Percentiles rank a stretch among this genome's conserved stretches.
These are phyloP conservation scores for Canis aureus DNA, from an alignment of 2,113 vertebrate species.

Conservation along the genomic window DNA sequence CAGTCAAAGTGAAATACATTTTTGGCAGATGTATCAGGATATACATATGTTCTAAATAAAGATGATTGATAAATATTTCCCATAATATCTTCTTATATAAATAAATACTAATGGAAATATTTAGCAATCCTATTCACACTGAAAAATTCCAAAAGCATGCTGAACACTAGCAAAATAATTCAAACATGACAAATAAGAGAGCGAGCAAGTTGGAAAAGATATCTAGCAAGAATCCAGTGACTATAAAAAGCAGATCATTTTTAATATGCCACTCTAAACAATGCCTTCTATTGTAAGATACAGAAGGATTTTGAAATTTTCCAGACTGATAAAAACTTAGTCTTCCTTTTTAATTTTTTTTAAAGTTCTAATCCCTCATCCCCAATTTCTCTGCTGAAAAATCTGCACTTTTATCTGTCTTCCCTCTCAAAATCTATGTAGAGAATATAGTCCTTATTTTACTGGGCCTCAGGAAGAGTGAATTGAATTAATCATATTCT, in stretches of 20 bases:
- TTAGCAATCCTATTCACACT: conserved; percentile 83
- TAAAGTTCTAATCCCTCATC: not conserved
- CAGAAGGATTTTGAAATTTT: conserved; percentile 77
- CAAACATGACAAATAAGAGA: conserved; percentile 81
- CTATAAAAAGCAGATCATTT: conserved; percentile 82
- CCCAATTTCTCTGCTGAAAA: conserved; percentile 35
- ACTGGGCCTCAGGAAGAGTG: not conserved
- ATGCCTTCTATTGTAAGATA: conserved; percentile 80
- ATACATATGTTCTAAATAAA: conserved; percentile 76
- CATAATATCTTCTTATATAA: conserved; percentile 60
- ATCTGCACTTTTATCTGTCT: not conserved
- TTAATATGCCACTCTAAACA: conserved; percentile 90
- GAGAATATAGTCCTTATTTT: conserved; percentile 25
- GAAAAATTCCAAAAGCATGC: conserved; percentile 86
- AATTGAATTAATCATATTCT: not conserved
- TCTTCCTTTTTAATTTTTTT: conserved; percentile 71
- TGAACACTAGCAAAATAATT: conserved; percentile 80
- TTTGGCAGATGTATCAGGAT: conserved; percentile 66
- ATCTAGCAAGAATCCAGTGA: conserved; percentile 76
- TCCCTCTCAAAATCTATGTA: not conserved
- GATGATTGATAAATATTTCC: conserved; percentile 77
- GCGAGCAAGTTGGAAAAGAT: conserved; percentile 82
- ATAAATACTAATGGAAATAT: conserved; percentile 80
- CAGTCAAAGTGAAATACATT: conserved; percentile 64
- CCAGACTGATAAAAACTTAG: conserved; percentile 81